These are phyloP conservation scores for Cynopterus sphinx DNA, from an alignment of 2,797 vertebrate genomes.

Conservation along the genomic window DNA sequence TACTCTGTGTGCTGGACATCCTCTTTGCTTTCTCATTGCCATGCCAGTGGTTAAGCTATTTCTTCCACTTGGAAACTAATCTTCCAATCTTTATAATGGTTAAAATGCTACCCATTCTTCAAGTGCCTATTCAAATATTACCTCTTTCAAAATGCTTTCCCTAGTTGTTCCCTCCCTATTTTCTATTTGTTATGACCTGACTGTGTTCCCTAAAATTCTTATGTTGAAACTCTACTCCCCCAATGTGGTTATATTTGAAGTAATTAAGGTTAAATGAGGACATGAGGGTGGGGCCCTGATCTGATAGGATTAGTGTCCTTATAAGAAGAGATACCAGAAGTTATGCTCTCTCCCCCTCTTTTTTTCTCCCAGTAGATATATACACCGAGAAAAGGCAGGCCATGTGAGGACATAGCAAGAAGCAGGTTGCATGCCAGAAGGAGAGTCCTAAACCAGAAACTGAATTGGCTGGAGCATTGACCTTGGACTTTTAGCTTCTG, in stretches of 20 bases:
- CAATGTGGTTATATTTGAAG: background rate
- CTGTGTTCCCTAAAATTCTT: background rate
- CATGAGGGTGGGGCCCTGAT: background rate
- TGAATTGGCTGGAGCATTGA: background rate
- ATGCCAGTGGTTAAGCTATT: background rate
- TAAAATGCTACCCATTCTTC: background rate
- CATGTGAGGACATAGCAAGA: background rate
- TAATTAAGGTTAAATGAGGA: background rate
- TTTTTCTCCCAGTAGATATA: background rate
- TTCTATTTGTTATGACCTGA: background rate
- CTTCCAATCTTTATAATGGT: background rate
- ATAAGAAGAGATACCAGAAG: background rate
- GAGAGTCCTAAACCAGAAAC: background rate
- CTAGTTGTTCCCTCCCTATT: background rate
- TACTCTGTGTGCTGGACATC: background rate
- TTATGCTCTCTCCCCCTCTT: background rate
- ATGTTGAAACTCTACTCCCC: background rate
- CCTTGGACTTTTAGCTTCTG: background rate
- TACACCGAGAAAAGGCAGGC: background rate
- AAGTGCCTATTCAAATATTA: background rate
- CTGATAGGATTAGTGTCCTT: background rate
- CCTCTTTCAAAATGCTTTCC: slow-evolving; percentile 5
- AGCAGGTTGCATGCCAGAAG: background rate
- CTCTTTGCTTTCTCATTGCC: background rate
- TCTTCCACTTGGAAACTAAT: background rate